Conservation (phyloP, 2,888 invertebrate species). For the Tipula unca region DNA sequence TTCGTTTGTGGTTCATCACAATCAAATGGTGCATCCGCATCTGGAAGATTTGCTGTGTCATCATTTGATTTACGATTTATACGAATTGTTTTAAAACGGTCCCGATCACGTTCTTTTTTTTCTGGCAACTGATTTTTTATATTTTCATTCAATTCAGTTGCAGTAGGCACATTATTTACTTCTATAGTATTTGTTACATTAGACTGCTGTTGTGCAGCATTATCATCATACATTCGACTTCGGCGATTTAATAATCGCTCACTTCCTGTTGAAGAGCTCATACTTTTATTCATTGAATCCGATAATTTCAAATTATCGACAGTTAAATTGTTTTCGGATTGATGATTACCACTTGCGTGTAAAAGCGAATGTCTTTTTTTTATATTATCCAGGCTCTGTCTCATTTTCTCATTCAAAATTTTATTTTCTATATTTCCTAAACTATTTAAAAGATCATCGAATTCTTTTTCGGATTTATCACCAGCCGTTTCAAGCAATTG, state of each 20-base stretch:
- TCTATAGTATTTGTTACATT: slow-evolving; percentile 17
- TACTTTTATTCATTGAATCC: slow-evolving; percentile 25
- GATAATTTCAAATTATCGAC: slow-evolving; percentile 23
- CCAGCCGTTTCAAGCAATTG: slow-evolving; percentile 20
- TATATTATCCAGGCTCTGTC: slow-evolving; percentile 38
- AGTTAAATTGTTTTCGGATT: slow-evolving; percentile 18
- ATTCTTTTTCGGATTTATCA: slow-evolving; percentile 35
- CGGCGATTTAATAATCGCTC: slow-evolving; percentile 39
- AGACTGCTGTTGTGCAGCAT: slow-evolving; percentile 23
- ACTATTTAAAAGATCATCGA: slow-evolving; percentile 38
- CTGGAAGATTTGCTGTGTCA: slow-evolving; percentile 19
- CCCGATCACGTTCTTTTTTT: slow-evolving; percentile 33
- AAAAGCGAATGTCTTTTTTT: slow-evolving; percentile 33
- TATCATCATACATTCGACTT: slow-evolving; percentile 40
- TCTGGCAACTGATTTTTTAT: slow-evolving; percentile 26
- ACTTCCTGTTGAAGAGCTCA: slow-evolving; percentile 26
- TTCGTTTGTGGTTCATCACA: neutral
- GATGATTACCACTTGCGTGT: slow-evolving; percentile 24
- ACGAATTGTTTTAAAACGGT: slow-evolving; percentile 42
- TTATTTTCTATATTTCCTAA: slow-evolving; percentile 35
- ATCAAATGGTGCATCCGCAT: neutral
- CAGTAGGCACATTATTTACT: slow-evolving; percentile 1
- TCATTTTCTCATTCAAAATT: slow-evolving; percentile 38
- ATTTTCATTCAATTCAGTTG: slow-evolving; percentile 18
- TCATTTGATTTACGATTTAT: slow-evolving; percentile 32